These are phyloP conservation scores for Campoletis sonorensis DNA, from an alignment of 1,140 invertebrate species.

Conservation along the genomic window DNA sequence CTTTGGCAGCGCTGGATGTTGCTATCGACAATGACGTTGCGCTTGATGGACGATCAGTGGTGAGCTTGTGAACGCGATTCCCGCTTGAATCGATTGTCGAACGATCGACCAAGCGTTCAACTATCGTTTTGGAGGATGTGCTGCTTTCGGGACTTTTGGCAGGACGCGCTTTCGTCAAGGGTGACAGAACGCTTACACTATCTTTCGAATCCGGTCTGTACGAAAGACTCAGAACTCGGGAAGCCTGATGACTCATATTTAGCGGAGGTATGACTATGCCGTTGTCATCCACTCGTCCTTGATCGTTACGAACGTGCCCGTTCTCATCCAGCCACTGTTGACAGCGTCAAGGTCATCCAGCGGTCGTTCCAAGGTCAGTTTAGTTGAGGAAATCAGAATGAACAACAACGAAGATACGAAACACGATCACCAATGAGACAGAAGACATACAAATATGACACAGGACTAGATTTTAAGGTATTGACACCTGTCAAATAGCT, in stretches of 20 bases:
- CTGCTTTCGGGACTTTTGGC: conserved; percentile 52
- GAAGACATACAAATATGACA: conserved; percentile 50
- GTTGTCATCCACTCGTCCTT: conserved; percentile 14
- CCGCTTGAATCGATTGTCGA: conserved; percentile 40
- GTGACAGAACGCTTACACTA: conserved; percentile 62
- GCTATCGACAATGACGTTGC: conserved; percentile 20
- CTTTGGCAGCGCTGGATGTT: conserved; percentile 1
- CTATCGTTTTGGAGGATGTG: conserved; percentile 50
- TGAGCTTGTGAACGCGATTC: conserved; percentile 46
- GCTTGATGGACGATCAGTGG: conserved; percentile 52
- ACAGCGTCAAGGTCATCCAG: conserved; percentile 37
- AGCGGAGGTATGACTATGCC: conserved; percentile 7
- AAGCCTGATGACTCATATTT: conserved; percentile 36
- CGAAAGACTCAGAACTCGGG: conserved; percentile 62
- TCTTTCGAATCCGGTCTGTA: conserved; percentile 63
- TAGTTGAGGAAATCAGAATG: conserved; percentile 43
- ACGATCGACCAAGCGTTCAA: conserved; percentile 1
- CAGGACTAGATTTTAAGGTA: conserved; percentile 48
- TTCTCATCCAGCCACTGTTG: conserved; percentile 73
- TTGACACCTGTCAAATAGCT: background rate
- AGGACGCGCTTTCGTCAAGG: conserved; percentile 14
- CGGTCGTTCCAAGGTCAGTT: conserved; percentile 37
- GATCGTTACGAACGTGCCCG: conserved; percentile 52
- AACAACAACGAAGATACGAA: conserved; percentile 54
- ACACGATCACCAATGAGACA: conserved; percentile 59